Evolutionary conservation across 2,888 invertebrate species (phyloP).

Genomic region (Drosophila stalkeri): DNA sequence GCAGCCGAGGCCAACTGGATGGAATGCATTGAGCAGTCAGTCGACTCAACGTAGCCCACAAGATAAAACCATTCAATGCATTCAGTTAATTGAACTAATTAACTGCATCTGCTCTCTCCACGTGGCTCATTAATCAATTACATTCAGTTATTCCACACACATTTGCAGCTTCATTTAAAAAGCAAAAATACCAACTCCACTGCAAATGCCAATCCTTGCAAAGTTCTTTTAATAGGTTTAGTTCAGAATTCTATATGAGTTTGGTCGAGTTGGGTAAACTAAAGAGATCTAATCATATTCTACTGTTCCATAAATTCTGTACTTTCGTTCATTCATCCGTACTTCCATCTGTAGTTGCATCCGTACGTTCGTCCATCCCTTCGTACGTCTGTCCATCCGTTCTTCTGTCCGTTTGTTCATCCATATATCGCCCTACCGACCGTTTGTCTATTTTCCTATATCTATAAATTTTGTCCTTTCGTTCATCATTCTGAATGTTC

Average conservation of each 20-base stretch:
- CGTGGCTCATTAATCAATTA: not conserved
- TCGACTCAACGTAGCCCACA: not conserved
- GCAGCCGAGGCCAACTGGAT: not conserved
- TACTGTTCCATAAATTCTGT: not conserved
- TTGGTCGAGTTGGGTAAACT: not conserved
- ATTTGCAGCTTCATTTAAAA: not conserved
- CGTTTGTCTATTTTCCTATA: too few relatives aligned
- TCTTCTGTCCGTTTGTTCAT: not conserved
- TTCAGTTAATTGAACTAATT: not conserved
- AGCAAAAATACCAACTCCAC: not conserved
- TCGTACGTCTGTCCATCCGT: fast-evolving
- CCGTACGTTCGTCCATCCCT: not conserved
- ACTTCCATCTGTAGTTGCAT: not conserved
- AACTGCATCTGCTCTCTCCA: not conserved
- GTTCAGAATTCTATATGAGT: not conserved
- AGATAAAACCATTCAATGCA: not conserved
- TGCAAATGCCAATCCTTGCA: not conserved
- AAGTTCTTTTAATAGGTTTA: not conserved
- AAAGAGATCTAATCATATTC: not conserved
- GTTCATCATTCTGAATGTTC: not conserved
- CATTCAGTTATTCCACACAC: not conserved
- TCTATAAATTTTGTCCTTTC: not conserved
- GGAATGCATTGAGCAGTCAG: not conserved
- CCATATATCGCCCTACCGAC: not conserved
- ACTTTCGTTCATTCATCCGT: not conserved